Evolutionary conservation across 1,140 invertebrate species (phyloP).

Genomic region (Calliphora vicina): DNA sequence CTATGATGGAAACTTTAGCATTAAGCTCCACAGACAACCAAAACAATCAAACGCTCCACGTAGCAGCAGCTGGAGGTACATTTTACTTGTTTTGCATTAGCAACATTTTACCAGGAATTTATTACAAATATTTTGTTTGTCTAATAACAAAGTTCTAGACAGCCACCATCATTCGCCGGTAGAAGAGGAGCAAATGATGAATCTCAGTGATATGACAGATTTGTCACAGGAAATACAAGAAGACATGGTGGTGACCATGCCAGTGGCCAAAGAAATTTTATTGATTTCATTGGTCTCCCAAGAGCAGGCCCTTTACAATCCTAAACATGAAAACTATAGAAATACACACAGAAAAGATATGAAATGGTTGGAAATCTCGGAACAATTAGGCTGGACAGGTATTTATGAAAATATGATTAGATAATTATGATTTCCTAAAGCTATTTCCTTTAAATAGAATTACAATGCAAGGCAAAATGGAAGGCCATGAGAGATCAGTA

Average conservation of each 20-base stretch:
- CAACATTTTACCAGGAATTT: neutral
- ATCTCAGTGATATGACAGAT: slow-evolving; percentile 23
- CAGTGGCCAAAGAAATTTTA: slow-evolving; percentile 43
- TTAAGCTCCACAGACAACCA: neutral
- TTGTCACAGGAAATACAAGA: slow-evolving; percentile 36
- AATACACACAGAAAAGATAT: slow-evolving; percentile 55
- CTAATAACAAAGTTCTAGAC: neutral
- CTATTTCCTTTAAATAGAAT: slow-evolving; percentile 40
- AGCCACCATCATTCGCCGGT: neutral
- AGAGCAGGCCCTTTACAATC: slow-evolving; percentile 57
- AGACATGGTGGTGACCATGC: slow-evolving; percentile 28
- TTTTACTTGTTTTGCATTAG: neutral
- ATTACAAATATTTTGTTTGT: neutral
- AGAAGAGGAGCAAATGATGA: slow-evolving; percentile 31
- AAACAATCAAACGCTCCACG: slow-evolving; percentile 13
- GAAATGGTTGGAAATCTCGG: slow-evolving; percentile 57
- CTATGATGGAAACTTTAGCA: slow-evolving; percentile 19
- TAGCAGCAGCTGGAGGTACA: slow-evolving; percentile 24
- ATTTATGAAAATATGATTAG: neutral
- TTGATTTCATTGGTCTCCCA: slow-evolving; percentile 56
- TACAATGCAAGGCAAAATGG: slow-evolving; percentile 59
- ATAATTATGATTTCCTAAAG: neutral
- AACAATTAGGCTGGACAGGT: slow-evolving; percentile 56
- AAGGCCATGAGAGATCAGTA: slow-evolving; percentile 60
- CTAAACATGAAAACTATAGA: slow-evolving; percentile 56